A percentile compares a stretch with the other conserved stretches of the same genome.
phyloP scores from a whole-genome alignment of 2,797 vertebrate species.

The Macroramphosus scolopax region DNA sequence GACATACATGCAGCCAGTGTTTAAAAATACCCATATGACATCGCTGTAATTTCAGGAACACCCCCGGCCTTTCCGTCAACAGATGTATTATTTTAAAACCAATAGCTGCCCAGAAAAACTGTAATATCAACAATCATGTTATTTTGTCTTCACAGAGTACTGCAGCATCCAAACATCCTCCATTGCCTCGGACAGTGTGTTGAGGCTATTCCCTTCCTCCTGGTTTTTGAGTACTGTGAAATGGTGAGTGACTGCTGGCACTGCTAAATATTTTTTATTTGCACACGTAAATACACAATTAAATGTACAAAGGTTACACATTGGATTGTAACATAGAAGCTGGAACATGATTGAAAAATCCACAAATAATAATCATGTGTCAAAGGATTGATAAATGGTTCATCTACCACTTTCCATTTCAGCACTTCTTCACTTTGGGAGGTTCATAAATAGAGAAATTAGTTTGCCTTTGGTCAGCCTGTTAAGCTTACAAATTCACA shows the following conservation, averaged over 20 bases:
- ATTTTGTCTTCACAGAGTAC: slow-evolving; percentile 67
- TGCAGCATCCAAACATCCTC: slow-evolving; percentile 94
- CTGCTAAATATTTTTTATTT: too few species aligned
- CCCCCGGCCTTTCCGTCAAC: slow-evolving; percentile 42
- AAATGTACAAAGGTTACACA: too few species aligned
- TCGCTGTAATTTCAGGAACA: slow-evolving; percentile 30
- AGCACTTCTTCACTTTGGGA: slow-evolving; percentile 1
- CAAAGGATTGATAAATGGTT: slow-evolving; percentile 9
- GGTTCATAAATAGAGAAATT: slow-evolving; percentile 22
- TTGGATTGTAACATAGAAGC: too few species aligned
- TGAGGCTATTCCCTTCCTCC: slow-evolving; percentile 93
- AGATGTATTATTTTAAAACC: too few species aligned
- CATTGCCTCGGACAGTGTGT: slow-evolving; percentile 94
- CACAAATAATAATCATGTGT: too few species aligned
- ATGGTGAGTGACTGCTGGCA: slow-evolving; percentile 87
- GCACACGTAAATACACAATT: not conserved
- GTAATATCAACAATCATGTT: not conserved
- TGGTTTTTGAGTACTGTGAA: slow-evolving; percentile 96
- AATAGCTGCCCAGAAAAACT: not conserved
- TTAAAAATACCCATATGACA: slow-evolving; percentile 13
- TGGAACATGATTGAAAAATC: too few species aligned
- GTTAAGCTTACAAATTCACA: slow-evolving; percentile 22
- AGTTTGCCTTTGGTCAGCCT: slow-evolving; percentile 15
- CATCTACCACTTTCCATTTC: slow-evolving; percentile 6
- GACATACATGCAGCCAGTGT: not conserved